Conservation (phyloP, 2,797 vertebrate species). For the Sphenodon punctatus region DNA sequence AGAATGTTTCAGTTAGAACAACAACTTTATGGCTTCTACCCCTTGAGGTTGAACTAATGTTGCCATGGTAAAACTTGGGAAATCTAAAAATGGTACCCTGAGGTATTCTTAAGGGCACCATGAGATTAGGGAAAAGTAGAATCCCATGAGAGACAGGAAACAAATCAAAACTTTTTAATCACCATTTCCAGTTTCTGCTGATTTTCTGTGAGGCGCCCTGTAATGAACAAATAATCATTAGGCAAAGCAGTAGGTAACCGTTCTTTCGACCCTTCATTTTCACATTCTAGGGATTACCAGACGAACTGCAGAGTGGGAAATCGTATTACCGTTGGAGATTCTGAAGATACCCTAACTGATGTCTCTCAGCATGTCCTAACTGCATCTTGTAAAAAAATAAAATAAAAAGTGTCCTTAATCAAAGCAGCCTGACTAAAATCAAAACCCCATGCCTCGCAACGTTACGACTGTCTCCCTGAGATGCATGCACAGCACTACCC, state of each 20-base stretch:
- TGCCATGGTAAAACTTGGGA: neutral
- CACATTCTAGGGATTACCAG: neutral
- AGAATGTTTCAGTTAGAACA: neutral
- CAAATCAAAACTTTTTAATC: neutral
- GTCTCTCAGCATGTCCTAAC: neutral
- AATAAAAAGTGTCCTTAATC: neutral
- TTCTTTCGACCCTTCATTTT: neutral
- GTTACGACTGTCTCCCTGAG: neutral
- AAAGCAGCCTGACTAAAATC: neutral
- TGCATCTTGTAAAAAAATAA: neutral
- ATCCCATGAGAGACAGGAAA: neutral
- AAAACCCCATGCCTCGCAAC: neutral
- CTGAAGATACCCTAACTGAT: neutral
- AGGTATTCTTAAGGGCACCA: neutral
- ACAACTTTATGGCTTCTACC: fast-evolving
- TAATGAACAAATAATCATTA: neutral
- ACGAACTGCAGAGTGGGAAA: neutral
- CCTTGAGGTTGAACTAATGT: neutral
- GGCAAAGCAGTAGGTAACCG: slow-evolving; percentile 15
- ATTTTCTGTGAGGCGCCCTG: neutral
- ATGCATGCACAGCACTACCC: neutral
- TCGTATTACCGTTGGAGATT: neutral
- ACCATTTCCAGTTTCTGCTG: neutral
- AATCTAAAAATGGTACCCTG: neutral
- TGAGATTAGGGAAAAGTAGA: neutral